Conservation (phyloP, 2,888 invertebrate species). For the Epiblema foenella region DNA sequence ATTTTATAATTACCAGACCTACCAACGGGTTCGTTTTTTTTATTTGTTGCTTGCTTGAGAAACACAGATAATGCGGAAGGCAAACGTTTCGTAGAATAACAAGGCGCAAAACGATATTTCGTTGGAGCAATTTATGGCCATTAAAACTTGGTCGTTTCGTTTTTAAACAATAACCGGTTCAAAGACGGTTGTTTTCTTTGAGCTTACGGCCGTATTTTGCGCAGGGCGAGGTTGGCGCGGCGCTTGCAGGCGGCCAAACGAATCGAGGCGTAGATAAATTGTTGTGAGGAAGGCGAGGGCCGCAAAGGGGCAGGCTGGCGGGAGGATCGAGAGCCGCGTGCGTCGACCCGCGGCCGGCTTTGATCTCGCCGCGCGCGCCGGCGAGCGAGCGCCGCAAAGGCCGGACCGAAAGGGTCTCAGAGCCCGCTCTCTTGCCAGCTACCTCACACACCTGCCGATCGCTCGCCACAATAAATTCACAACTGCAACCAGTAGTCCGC, state of each 20-base stretch:
- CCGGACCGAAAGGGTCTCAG: conserved; percentile 49
- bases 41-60: conserved; percentile 35
- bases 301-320: conserved; percentile 53
- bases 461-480: conserved; percentile 39
- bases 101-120: conserved; percentile 60
- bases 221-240: conserved; percentile 57
- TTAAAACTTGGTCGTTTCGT: conserved; percentile 67
- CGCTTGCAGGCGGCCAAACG: conserved; percentile 56
- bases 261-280: conserved; percentile 59
- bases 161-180: conserved; percentile 80
- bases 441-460: conserved; percentile 60
- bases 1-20: conserved; percentile 34
- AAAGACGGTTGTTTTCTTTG: conserved; percentile 70
- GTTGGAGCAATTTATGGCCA: conserved; percentile 69
- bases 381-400: conserved; percentile 59
- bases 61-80: conserved; percentile 59
- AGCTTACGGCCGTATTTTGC: conserved; percentile 73
- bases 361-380: conserved; percentile 66
- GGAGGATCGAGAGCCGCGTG: conserved; percentile 73
- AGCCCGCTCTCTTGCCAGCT: conserved; percentile 49
- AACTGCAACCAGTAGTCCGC: conserved; percentile 27
- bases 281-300: conserved; percentile 57
- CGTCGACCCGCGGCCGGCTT: conserved; percentile 79
- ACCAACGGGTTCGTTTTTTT: conserved; percentile 51
- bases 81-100: conserved; percentile 61